Evolutionary conservation across 2,113 vertebrate species (phyloP).

Genomic region (Calyptomena viridis): DNA sequence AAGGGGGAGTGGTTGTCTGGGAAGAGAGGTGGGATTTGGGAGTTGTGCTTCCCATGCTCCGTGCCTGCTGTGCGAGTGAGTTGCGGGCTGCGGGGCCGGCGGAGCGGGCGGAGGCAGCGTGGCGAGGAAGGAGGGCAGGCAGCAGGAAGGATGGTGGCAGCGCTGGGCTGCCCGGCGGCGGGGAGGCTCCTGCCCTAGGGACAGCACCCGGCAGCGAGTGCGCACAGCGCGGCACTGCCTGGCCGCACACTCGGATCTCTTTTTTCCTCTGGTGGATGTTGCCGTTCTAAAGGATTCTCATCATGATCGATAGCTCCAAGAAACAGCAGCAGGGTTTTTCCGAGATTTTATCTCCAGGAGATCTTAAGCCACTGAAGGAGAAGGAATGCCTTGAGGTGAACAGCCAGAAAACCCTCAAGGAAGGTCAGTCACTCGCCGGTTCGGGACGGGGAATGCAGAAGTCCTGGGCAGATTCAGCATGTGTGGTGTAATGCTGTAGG

Average conservation of each 20-base stretch:
- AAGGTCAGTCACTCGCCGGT: conserved; percentile 75
- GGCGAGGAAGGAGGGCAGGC: too few species aligned
- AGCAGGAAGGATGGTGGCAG: conserved; percentile 37
- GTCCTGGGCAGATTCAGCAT: not conserved
- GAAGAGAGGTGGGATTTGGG: conserved; percentile 66
- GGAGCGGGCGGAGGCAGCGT: too few species aligned
- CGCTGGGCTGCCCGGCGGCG: not conserved
- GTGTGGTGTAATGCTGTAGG: not conserved
- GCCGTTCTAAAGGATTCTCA: conserved; percentile 65
- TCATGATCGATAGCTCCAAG: conserved; percentile 84
- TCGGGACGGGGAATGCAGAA: not conserved
- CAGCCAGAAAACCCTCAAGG: conserved; percentile 82
- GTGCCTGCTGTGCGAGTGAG: conserved; percentile 9
- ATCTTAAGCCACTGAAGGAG: conserved; percentile 73
- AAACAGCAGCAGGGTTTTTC: conserved; percentile 78
- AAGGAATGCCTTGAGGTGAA: conserved; percentile 80
- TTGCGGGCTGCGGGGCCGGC: not conserved
- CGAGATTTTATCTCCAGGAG: conserved; percentile 73
- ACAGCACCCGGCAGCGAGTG: too few species aligned
- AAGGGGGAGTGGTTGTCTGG: conserved; percentile 54
- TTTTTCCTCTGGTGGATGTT: conserved; percentile 41
- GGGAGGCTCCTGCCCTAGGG: not conserved
- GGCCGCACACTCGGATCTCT: too few species aligned
- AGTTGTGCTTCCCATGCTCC: conserved; percentile 29
- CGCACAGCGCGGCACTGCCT: too few species aligned